A percentile compares a stretch with the other conserved stretches of the same genome.
These are phyloP conservation scores for Papilio elwesi DNA, from an alignment of 2,888 invertebrate species.

Conservation along the genomic window DNA sequence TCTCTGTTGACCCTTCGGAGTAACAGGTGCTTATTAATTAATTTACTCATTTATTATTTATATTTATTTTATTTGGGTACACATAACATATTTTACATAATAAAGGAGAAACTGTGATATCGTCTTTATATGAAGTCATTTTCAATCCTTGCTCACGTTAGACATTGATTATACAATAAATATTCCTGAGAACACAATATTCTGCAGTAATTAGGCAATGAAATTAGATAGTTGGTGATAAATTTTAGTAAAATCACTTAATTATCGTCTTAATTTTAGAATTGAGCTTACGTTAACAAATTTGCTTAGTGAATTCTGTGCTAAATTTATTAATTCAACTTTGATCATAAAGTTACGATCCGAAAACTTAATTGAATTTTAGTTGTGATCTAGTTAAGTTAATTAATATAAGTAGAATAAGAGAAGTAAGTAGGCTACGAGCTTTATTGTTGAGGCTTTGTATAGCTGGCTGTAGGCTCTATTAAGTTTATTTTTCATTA, in stretches of 20 bases:
- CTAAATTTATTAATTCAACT: conserved; percentile 23
- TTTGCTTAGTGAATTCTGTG: not conserved
- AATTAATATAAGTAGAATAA: conserved; percentile 3
- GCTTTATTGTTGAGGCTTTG: not conserved
- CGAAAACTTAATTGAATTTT: conserved; percentile 21
- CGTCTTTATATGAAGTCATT: not conserved
- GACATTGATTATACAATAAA: conserved; percentile 9
- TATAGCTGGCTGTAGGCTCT: no score
- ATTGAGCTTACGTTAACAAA: not conserved
- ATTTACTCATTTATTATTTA: no score
- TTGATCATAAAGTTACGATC: conserved; percentile 9
- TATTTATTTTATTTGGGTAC: no score
- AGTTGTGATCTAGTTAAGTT: conserved; percentile 3
- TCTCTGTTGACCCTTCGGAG: no score
- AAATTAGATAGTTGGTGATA: conserved; percentile 15
- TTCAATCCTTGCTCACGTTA: not conserved
- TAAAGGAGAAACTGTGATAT: not conserved
- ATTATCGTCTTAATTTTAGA: conserved; percentile 11
- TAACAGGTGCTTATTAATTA: no score
- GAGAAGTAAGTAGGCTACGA: not conserved
- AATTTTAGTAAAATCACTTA: conserved; percentile 10
- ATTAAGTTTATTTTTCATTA: no score
- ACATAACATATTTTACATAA: not conserved
- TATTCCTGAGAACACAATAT: not conserved
- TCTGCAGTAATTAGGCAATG: conserved; percentile 1